Base-by-base conservation (phyloP, 2,888 invertebrate species). In the Salpingus planirostris region DNA sequence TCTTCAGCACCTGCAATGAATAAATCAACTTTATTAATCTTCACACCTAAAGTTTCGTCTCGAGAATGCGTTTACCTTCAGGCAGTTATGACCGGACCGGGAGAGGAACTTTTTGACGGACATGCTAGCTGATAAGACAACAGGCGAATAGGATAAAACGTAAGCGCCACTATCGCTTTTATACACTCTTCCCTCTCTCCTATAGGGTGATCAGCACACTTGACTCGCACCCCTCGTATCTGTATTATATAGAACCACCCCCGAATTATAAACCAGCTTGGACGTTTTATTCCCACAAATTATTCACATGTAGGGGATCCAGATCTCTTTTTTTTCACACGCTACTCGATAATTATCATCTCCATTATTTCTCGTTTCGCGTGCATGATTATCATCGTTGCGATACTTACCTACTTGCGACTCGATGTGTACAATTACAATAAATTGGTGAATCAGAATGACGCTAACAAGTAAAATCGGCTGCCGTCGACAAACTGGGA, bases 241-340 rank as follows among this genome's bases (percentile, higher is more conserved):
- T 33, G 36, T n/a, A n/a, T n/a, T 46, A 18, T 8, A 18, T 18
- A 18, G n/a, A n/a, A n/a, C 23, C 53, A 53, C 51, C 55, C 54
- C 40, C 52, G 49, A 54, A 50, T 56, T 50, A 54, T 48, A 36
- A 47, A 55, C 55, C 52, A 53, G 53, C 44, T 8, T 18, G 5
- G 5, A 18, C 18, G 8, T 18, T 18, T 5, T 18, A 18, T 18
- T 18, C 8, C 18, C n/a, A n/a, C n/a, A 18, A 18, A 8, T 18
- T 6, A 18, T 18, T 8, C 18, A 18, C 8, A 18, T 18, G 18
- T 5, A 18, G 18, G n/a, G n/a, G n/a, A 6, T 6, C 18, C 5
- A 18, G 18, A 5, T 8, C 5, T 18, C 18, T 8, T 5, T 6
- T 5, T 8, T 18, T 18, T 18, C 18, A 18, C 18, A 18, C 18